Conservation (phyloP, 2,113 vertebrate species). For the Noturus placidus region DNA sequence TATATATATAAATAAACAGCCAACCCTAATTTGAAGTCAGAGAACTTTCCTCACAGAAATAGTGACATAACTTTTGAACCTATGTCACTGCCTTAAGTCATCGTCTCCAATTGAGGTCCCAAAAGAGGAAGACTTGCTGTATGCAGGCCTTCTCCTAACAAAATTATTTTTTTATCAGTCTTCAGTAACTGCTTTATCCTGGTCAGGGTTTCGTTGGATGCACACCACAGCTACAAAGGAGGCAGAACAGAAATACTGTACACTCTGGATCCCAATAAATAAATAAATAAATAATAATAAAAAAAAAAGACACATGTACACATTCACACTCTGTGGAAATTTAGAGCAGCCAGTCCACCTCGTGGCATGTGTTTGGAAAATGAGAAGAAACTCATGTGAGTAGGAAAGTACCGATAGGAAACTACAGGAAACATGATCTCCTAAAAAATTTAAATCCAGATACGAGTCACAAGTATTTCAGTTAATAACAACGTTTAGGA, state of each 20-base stretch:
- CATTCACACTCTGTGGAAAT: background rate
- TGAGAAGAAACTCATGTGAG: background rate
- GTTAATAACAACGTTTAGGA: background rate
- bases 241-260: background rate
- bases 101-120: background rate
- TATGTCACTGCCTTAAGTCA: background rate
- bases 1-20: too few relatives aligned
- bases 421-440: background rate
- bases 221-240: background rate
- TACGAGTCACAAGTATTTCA: background rate
- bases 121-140: background rate
- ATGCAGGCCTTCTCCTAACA: background rate
- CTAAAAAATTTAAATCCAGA: background rate
- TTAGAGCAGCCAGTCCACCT: background rate
- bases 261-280: background rate
- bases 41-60: background rate
- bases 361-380: background rate
- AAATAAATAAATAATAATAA: background rate
- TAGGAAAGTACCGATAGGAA: background rate
- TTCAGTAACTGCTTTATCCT: conserved; percentile 10
- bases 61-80: background rate
- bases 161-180: background rate
- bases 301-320: background rate
- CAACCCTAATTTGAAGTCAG: background rate
- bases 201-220: background rate